Conservation (phyloP, 2,113 vertebrate species). For the Lasiurus borealis region DNA sequence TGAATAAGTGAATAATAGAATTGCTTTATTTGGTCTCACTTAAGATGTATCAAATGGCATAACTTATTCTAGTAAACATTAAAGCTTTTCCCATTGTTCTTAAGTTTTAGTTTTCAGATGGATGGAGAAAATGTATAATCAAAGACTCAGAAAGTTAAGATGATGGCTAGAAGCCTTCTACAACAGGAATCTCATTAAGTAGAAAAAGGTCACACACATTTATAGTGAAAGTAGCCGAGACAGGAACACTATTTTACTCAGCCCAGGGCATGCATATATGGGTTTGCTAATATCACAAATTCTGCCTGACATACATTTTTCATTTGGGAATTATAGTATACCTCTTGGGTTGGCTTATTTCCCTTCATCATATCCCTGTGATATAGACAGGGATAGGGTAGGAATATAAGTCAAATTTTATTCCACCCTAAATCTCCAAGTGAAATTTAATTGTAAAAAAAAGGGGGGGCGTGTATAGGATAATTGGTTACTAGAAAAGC, state of each 20-base stretch:
- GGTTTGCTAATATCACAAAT: neutral
- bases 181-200: neutral
- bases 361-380: neutral
- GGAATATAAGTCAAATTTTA: neutral
- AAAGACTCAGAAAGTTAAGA: neutral
- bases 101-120: conserved; percentile 44
- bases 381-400: neutral
- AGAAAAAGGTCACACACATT: neutral
- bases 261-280: neutral
- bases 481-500: neutral
- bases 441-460: neutral
- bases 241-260: neutral
- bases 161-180: neutral
- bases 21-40: neutral
- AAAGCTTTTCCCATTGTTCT: neutral
- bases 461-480: neutral
- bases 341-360: neutral
- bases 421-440: neutral
- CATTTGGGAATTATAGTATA: neutral
- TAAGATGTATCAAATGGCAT: neutral
- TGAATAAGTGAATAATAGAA: neutral
- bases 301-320: neutral
- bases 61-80: neutral
- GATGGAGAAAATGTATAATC: neutral
- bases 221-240: conserved; percentile 37